These are phyloP conservation scores for Pseudochromis fuscus DNA, from an alignment of 2,797 vertebrate species.

Conservation along the genomic window DNA sequence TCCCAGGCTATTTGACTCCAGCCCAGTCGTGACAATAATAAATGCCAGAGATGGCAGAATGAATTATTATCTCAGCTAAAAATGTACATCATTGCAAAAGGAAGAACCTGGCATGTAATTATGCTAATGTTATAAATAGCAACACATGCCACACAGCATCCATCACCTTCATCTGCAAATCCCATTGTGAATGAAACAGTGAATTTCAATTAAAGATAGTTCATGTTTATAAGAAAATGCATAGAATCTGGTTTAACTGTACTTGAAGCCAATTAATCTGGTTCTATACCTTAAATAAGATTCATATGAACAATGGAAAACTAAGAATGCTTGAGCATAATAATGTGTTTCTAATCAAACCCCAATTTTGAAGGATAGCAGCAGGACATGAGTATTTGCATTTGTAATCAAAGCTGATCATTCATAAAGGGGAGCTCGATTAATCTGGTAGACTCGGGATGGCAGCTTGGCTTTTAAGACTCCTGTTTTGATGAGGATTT, in stretches of 20 bases:
- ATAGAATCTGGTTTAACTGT: slow-evolving; percentile 32
- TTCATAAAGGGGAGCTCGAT: slow-evolving; percentile 50
- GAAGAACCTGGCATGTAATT: slow-evolving; percentile 77
- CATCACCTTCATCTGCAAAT: slow-evolving; percentile 61
- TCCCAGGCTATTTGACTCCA: slow-evolving; percentile 63
- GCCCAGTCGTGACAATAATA: slow-evolving; percentile 70
- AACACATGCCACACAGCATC: slow-evolving; percentile 46
- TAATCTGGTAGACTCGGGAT: slow-evolving; percentile 58
- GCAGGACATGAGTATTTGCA: slow-evolving; percentile 49
- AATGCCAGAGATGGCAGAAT: slow-evolving; percentile 68
- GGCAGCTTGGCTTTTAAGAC: slow-evolving; percentile 57
- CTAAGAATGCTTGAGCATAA: slow-evolving; percentile 19
- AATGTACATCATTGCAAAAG: slow-evolving; percentile 73
- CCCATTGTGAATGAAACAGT: slow-evolving; percentile 49
- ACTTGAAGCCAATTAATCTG: slow-evolving; percentile 31
- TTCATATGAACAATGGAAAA: slow-evolving; percentile 22
- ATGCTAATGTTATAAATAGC: slow-evolving; percentile 77
- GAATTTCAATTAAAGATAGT: slow-evolving; percentile 42
- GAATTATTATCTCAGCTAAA: slow-evolving; percentile 76
- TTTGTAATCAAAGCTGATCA: slow-evolving; percentile 65
- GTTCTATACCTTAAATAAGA: neutral
- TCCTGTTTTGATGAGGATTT: slow-evolving; percentile 70
- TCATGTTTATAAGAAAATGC: slow-evolving; percentile 25
- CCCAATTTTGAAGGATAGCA: slow-evolving; percentile 32
- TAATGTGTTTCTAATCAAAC: slow-evolving; percentile 46